phyloP scores from a whole-genome alignment of 2,797 vertebrate genomes.

The Sparidentex hasta region DNA sequence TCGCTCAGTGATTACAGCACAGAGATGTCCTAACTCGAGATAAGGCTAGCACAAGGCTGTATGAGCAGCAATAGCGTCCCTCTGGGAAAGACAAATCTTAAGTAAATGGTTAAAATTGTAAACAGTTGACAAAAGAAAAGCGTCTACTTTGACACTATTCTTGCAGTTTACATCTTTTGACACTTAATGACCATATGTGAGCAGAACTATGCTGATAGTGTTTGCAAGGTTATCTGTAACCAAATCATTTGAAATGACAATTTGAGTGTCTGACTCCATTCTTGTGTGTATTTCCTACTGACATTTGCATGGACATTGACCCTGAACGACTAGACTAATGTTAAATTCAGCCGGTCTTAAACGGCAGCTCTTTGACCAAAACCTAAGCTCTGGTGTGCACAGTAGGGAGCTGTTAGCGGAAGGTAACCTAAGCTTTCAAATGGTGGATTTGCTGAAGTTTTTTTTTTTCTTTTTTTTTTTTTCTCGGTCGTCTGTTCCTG shows the following conservation, averaged over 20 bases:
- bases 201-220: too few species aligned
- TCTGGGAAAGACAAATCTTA: neutral
- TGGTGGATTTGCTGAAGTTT: constrained; percentile 29
- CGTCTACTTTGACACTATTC: too few species aligned
- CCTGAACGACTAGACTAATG: constrained; percentile 17
- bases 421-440: constrained; percentile 26
- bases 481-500: constrained; percentile 26
- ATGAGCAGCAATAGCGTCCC: neutral
- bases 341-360: constrained; percentile 12
- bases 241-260: constrained; percentile 9
- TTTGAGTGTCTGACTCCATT: constrained; percentile 12
- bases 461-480: constrained; percentile 33
- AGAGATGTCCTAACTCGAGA: too few species aligned
- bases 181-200: too few species aligned
- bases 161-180: too few species aligned
- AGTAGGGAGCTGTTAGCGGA: constrained; percentile 17
- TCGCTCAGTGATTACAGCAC: neutral
- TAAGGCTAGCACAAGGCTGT: too few species aligned
- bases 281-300: neutral
- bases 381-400: constrained; percentile 2
- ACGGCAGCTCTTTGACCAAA: constrained; percentile 7
- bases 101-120: too few species aligned
- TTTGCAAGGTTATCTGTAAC: neutral
- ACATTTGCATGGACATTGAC: constrained; percentile 21
- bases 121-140: neutral